Conservation (phyloP, 2,888 invertebrate species). For the Pterostichus niger region DNA sequence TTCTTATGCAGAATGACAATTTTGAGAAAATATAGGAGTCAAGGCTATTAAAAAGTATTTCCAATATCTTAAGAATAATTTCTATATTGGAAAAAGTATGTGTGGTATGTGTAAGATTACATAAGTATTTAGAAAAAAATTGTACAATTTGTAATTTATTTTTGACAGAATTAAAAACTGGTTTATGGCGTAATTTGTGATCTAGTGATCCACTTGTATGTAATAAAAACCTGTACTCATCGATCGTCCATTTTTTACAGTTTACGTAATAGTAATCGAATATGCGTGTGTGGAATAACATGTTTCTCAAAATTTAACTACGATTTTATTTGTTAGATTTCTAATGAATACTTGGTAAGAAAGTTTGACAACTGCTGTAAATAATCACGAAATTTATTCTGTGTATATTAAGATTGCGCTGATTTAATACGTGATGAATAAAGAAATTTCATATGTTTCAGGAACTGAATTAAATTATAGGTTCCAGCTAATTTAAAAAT, state of each 20-base stretch:
- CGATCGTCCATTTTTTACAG: constrained; percentile 22
- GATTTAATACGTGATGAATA: constrained; percentile 34
- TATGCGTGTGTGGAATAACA: constrained; percentile 1
- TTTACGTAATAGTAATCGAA: constrained; percentile 25
- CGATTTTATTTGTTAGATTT: background rate
- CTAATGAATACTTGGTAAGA: background rate
- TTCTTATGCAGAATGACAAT: too few species aligned
- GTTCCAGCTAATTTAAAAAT: constrained; percentile 1
- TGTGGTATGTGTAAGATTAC: background rate
- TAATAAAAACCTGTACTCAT: constrained; percentile 39
- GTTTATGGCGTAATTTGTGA: constrained; percentile 20
- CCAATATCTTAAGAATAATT: background rate
- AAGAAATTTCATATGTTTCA: background rate
- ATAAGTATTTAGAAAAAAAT: constrained; percentile 23
- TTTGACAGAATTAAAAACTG: constrained; percentile 15
- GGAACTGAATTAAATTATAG: constrained; percentile 43
- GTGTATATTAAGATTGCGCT: constrained; percentile 21
- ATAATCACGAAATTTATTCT: constrained; percentile 11
- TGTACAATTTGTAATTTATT: constrained; percentile 17
- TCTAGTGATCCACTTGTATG: constrained; percentile 33
- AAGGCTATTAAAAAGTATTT: too few species aligned
- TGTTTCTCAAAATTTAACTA: constrained; percentile 26
- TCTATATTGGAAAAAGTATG: constrained; percentile 7
- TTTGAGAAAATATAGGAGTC: too few species aligned
- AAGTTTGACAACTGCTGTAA: constrained; percentile 21